These are phyloP conservation scores for Ailurus styani DNA, from an alignment of 2,113 vertebrate species.

Conservation along the genomic window DNA sequence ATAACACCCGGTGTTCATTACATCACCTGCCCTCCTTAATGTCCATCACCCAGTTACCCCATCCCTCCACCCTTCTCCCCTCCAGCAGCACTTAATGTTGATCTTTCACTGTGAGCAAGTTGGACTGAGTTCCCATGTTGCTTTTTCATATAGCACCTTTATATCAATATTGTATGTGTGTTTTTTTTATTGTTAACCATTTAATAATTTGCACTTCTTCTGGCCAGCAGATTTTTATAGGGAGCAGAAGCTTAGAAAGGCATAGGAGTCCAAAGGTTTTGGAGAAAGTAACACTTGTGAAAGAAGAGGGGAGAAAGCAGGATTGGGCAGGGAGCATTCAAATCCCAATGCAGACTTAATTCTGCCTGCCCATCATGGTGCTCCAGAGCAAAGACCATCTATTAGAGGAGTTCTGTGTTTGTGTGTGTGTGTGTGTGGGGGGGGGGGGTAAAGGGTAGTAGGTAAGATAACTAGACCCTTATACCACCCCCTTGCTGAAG, in stretches of 20 bases:
- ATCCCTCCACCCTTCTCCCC: not conserved
- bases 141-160: not conserved
- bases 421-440: not conserved
- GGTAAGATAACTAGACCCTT: not conserved
- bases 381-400: not conserved
- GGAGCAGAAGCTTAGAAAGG: not conserved
- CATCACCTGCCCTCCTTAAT: not conserved
- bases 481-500: not conserved
- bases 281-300: not conserved
- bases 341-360: no score
- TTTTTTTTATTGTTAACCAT: not conserved
- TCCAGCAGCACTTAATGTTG: not conserved
- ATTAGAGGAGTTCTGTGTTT: not conserved
- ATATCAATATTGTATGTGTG: not conserved
- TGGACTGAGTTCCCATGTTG: not conserved
- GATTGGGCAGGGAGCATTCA: not conserved
- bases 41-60: not conserved
- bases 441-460: not conserved
- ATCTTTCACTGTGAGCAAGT: not conserved
- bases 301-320: not conserved
- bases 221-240: not conserved
- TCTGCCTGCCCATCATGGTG: not conserved
- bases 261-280: not conserved
- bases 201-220: not conserved
- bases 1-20: not conserved